Evolutionary conservation across 1,140 invertebrate species (phyloP).

Genomic region (Hylaeus anthracinus): DNA sequence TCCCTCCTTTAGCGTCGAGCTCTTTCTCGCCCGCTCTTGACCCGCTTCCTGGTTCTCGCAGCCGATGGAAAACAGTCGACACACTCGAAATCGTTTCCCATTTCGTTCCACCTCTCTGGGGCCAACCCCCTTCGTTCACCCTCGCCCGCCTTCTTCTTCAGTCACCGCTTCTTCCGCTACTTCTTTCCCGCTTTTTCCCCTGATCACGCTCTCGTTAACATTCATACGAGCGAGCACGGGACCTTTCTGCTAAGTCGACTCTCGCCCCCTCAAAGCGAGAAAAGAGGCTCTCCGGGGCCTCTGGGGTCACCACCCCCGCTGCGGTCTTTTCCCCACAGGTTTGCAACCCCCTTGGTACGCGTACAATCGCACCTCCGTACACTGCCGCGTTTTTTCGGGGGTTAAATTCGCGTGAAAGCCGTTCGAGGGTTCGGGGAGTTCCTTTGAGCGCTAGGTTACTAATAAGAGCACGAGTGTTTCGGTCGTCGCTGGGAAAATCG

Average conservation of each 20-base stretch:
- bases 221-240: constrained; percentile 55
- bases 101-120: neutral
- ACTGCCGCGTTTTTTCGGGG: constrained; percentile 50
- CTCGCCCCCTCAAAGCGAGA: constrained; percentile 47
- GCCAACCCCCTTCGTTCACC: neutral
- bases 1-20: neutral
- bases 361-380: constrained; percentile 42
- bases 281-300: constrained; percentile 52
- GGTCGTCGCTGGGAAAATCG: neutral
- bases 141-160: neutral
- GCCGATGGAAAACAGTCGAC: constrained; percentile 42
- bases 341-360: constrained; percentile 10
- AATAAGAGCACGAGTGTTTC: constrained; percentile 12
- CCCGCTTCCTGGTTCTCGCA: constrained; percentile 36
- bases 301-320: constrained; percentile 48
- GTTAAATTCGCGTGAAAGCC: constrained; percentile 60
- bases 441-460: constrained; percentile 38
- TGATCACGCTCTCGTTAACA: constrained; percentile 63
- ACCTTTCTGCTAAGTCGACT: constrained; percentile 61
- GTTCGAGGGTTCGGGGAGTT: constrained; percentile 30
- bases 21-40: constrained; percentile 43
- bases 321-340: constrained; percentile 28
- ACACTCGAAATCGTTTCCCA: constrained; percentile 55
- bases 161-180: constrained; percentile 2
- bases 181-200: constrained; percentile 29